phyloP scores from a whole-genome alignment of 2,797 vertebrate genomes.

The Poeciliopsis presidionis region DNA sequence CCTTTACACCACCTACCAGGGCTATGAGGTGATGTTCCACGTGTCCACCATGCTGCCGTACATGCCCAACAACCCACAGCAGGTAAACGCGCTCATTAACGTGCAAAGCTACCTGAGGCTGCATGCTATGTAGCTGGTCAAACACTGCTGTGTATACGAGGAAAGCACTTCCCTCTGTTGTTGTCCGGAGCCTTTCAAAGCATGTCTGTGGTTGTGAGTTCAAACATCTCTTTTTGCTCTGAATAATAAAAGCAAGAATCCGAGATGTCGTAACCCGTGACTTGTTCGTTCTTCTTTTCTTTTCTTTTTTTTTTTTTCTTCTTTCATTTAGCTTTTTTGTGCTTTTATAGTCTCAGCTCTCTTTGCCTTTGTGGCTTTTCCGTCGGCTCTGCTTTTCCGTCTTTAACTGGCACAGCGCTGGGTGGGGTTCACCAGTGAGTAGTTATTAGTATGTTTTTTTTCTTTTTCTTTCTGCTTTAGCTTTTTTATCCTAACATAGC shows the following conservation, averaged over 20 bases:
- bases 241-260: constrained; percentile 43
- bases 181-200: constrained; percentile 24
- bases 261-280: constrained; percentile 46
- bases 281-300: constrained; percentile 33
- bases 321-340: constrained; percentile 35
- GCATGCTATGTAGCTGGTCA: constrained; percentile 2
- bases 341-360: constrained; percentile 58
- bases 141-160: neutral
- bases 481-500: constrained; percentile 42
- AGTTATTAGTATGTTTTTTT: constrained; percentile 41
- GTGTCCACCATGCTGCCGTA: constrained; percentile 97
- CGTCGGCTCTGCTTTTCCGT: constrained; percentile 43
- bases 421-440: constrained; percentile 63
- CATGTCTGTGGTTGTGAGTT: constrained; percentile 27
- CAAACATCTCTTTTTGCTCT: constrained; percentile 23
- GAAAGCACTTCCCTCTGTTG: constrained; percentile 4
- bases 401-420: constrained; percentile 57
- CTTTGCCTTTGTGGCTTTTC: constrained; percentile 31
- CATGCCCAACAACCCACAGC: constrained; percentile 95
- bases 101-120: neutral
- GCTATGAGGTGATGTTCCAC: constrained; percentile 98
- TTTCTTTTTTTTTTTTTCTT: constrained; percentile 32
- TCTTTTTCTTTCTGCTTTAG: constrained; percentile 29
- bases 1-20: constrained; percentile 93
- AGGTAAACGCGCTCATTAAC: constrained; percentile 78